A percentile compares a stretch with the other conserved stretches of the same genome.
Conservation (phyloP, 2,797 vertebrate genomes). For the Holocentrus rufus region DNA sequence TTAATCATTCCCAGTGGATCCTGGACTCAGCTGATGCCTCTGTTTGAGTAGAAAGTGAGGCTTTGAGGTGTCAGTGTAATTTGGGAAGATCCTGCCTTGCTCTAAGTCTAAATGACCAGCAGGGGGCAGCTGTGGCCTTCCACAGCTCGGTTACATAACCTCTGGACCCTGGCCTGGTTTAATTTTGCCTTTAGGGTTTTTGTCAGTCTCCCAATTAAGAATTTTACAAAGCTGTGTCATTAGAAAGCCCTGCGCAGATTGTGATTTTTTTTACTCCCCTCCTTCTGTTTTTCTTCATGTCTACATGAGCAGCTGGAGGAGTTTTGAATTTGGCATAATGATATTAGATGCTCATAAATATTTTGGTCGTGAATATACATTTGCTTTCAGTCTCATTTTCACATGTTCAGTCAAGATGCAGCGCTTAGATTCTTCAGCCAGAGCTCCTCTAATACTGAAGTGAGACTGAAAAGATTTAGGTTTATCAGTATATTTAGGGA, state of each 20-base stretch:
- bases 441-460: no score
- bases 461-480: no score
- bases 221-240: constrained; percentile 40
- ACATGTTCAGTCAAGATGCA: background rate
- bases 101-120: constrained; percentile 43
- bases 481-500: no score
- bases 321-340: constrained; percentile 12
- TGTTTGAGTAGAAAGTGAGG: background rate
- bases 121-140: constrained; percentile 62
- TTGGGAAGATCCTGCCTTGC: background rate
- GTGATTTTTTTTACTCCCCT: constrained; percentile 19
- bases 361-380: constrained; percentile 6
- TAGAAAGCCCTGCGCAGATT: constrained; percentile 26
- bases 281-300: background rate
- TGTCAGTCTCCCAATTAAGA: constrained; percentile 35
- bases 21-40: background rate
- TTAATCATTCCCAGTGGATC: background rate
- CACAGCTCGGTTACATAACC: constrained; percentile 58
- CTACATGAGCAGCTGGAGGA: constrained; percentile 25
- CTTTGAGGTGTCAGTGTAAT: constrained; percentile 2
- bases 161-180: constrained; percentile 36
- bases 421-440: constrained; percentile 5
- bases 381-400: constrained; percentile 10
- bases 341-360: constrained; percentile 5
- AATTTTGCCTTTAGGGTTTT: constrained; percentile 51